These are phyloP conservation scores for Neoseiulus cucumeris DNA, from an alignment of 1,140 invertebrate genomes.

Conservation along the genomic window DNA sequence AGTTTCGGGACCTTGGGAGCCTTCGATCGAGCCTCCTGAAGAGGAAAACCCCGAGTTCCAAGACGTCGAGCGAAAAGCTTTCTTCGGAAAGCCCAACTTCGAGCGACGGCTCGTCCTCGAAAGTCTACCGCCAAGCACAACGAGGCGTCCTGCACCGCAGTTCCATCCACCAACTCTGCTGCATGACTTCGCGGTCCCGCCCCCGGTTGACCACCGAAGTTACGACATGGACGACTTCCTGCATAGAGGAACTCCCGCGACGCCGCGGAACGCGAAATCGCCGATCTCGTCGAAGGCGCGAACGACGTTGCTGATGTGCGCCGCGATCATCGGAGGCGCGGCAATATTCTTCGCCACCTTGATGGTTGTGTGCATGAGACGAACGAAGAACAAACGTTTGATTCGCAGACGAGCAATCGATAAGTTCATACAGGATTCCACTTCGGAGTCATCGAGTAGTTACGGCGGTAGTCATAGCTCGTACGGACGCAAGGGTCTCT, in stretches of 20 bases:
- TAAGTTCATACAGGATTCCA: neutral
- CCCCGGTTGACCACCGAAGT: neutral
- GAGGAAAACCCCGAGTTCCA: neutral
- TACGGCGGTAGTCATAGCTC: neutral
- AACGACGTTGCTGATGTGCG: neutral
- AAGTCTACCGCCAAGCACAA: no score
- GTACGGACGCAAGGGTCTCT: neutral
- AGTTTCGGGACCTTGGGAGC: neutral
- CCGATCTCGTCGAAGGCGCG: neutral
- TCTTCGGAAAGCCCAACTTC: neutral
- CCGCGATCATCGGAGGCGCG: neutral
- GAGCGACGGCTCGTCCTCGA: neutral
- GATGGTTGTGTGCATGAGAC: neutral
- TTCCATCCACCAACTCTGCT: no score
- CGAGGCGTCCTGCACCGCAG: no score
- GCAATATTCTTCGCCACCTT: conserved; percentile 1
- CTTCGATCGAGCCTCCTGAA: neutral
- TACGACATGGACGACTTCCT: neutral
- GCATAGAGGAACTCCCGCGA: neutral
- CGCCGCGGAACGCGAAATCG: neutral
- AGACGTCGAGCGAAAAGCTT: neutral
- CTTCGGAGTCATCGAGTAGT: neutral
- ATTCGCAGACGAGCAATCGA: neutral
- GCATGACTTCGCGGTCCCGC: neutral
- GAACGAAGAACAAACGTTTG: neutral